A percentile compares a stretch with the other conserved stretches of the same genome.
phyloP scores from a whole-genome alignment of 2,888 invertebrate genomes.

The Teinopalpus imperialis region DNA sequence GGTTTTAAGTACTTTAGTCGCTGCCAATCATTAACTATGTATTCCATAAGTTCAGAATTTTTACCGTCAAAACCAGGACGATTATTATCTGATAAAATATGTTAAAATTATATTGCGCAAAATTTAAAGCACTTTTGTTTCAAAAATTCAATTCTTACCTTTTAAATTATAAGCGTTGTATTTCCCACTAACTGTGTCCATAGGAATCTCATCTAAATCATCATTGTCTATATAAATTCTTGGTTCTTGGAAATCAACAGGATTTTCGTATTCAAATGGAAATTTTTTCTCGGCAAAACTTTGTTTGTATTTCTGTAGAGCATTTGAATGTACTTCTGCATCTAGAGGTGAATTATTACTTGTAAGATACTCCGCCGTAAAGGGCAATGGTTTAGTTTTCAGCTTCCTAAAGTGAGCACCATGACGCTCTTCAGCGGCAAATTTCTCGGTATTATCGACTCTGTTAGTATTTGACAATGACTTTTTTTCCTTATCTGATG shows the following conservation, averaged over 20 bases:
- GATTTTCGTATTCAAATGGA: slow-evolving; percentile 74
- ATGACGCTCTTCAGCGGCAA: slow-evolving; percentile 73
- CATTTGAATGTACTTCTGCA: slow-evolving; percentile 68
- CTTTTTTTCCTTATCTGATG: slow-evolving; percentile 64
- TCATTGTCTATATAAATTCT: slow-evolving; percentile 82
- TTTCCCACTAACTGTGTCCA: slow-evolving; percentile 71
- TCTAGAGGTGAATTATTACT: slow-evolving; percentile 67
- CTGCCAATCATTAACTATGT: slow-evolving; percentile 68
- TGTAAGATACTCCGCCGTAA: slow-evolving; percentile 69
- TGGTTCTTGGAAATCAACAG: slow-evolving; percentile 75
- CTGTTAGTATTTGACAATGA: slow-evolving; percentile 43
- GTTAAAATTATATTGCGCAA: background rate
- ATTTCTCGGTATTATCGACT: slow-evolving; percentile 31
- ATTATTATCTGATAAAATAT: slow-evolving; percentile 35
- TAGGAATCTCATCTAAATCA: slow-evolving; percentile 60
- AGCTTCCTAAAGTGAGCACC: slow-evolving; percentile 72
- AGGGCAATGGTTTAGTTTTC: slow-evolving; percentile 60
- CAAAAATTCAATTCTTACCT: slow-evolving; percentile 45
- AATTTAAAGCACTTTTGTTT: background rate
- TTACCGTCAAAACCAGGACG: slow-evolving; percentile 40
- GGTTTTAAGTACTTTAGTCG: slow-evolving; percentile 61
- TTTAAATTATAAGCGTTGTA: slow-evolving; percentile 55
- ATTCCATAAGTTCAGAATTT: slow-evolving; percentile 66
- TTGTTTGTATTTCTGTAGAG: slow-evolving; percentile 70
- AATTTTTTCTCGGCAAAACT: slow-evolving; percentile 73